Percentiles rank a stretch among this genome's conserved stretches.
Evolutionary conservation across 2,797 vertebrate species (phyloP).

Genomic region (Protonibea diacanthus): DNA sequence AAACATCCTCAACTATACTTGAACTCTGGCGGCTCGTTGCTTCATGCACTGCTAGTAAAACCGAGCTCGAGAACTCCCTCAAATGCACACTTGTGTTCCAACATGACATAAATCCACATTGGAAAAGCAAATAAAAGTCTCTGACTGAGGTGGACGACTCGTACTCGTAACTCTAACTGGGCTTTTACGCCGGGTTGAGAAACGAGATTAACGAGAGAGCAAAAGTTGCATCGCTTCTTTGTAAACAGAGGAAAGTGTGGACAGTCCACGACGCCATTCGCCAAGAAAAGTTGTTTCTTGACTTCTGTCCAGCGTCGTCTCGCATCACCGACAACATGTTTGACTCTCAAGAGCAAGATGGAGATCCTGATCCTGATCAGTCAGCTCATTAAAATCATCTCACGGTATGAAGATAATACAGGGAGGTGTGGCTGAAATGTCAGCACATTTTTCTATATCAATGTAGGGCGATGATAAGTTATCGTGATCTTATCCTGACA

Average conservation of each 20-base stretch:
- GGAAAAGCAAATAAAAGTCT: slow-evolving; percentile 52
- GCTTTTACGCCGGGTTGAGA: slow-evolving; percentile 29
- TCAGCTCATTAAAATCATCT: not conserved
- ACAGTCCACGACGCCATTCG: not conserved
- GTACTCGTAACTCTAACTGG: slow-evolving; percentile 27
- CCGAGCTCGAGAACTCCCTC: slow-evolving; percentile 15
- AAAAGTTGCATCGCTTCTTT: not conserved
- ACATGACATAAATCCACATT: slow-evolving; percentile 51
- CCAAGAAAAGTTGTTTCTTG: slow-evolving; percentile 37
- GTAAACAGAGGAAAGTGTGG: not conserved
- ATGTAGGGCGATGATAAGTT: too few relatives aligned
- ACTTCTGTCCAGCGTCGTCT: slow-evolving; percentile 3
- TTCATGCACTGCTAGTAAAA: slow-evolving; percentile 34
- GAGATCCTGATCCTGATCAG: not conserved
- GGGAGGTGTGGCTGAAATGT: not conserved
- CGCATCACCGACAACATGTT: slow-evolving; percentile 2
- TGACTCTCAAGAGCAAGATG: not conserved
- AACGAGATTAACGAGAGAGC: slow-evolving; percentile 14
- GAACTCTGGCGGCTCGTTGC: slow-evolving; percentile 44
- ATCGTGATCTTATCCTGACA: not conserved
- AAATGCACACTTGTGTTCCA: slow-evolving; percentile 23
- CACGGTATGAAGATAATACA: not conserved
- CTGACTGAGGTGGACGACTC: slow-evolving; percentile 10
- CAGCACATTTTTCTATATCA: not conserved
- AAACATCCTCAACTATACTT: slow-evolving; percentile 61